Evolutionary conservation across 2,113 vertebrate species (phyloP).

Genomic region (Catharus fuscescens): DNA sequence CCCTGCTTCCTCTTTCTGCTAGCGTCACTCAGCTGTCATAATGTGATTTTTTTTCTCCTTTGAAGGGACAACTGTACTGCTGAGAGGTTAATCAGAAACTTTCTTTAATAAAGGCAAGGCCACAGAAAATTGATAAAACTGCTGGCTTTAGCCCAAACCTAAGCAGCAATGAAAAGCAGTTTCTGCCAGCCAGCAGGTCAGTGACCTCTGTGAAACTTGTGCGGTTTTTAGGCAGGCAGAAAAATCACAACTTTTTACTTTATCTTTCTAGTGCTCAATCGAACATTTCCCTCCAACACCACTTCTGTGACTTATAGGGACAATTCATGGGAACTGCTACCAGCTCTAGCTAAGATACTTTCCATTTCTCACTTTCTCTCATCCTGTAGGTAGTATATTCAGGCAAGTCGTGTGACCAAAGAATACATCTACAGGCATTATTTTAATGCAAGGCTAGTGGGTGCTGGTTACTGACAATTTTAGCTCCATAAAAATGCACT

Average conservation of each 20-base stretch:
- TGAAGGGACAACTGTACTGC: background rate
- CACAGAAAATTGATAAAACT: slow-evolving; percentile 21
- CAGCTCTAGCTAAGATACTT: background rate
- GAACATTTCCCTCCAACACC: background rate
- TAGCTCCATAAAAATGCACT: background rate
- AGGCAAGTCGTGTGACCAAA: background rate
- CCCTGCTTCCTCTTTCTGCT: background rate
- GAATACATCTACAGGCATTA: background rate
- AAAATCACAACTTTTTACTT: background rate
- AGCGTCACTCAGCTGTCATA: background rate
- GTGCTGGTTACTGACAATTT: background rate
- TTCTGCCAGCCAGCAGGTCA: background rate
- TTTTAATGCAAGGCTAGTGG: background rate
- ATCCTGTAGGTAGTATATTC: background rate
- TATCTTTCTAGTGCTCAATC: background rate
- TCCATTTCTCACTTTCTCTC: background rate
- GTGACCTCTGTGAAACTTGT: background rate
- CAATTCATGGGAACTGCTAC: background rate
- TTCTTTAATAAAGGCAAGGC: slow-evolving; percentile 33
- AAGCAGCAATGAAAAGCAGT: background rate
- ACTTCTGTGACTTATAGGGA: background rate
- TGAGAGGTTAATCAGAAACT: slow-evolving; percentile 43
- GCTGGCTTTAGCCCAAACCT: background rate
- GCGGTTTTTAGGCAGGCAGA: background rate
- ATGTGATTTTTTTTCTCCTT: background rate